These are phyloP conservation scores for Cyclura pinguis DNA, from an alignment of 2,797 vertebrate species.

Conservation along the genomic window DNA sequence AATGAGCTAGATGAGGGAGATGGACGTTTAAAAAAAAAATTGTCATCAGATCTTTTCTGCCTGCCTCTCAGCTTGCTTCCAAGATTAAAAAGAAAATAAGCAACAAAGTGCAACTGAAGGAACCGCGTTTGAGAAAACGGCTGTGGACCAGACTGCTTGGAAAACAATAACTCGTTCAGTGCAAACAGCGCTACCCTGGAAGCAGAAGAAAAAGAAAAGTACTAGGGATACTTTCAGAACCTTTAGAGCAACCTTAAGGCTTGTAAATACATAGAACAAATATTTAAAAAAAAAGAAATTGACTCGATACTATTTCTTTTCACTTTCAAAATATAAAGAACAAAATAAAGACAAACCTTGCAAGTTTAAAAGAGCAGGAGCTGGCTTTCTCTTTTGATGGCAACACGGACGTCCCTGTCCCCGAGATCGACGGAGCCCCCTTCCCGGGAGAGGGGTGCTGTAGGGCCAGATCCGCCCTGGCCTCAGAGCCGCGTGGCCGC, in stretches of 20 bases:
- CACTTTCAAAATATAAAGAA: slow-evolving; percentile 85
- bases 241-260: slow-evolving; percentile 93
- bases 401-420: slow-evolving; percentile 51
- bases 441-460: not conserved
- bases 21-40: slow-evolving; percentile 45
- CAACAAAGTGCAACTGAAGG: slow-evolving; percentile 76
- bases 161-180: slow-evolving; percentile 74
- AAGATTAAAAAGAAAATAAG: slow-evolving; percentile 76
- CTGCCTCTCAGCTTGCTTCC: slow-evolving; percentile 83
- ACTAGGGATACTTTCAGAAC: slow-evolving; percentile 90
- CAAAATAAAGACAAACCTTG: slow-evolving; percentile 86
- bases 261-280: slow-evolving; percentile 96
- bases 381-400: slow-evolving; percentile 79
- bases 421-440: slow-evolving; percentile 28
- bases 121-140: slow-evolving; percentile 67
- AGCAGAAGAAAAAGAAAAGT: slow-evolving; percentile 75
- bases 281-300: slow-evolving; percentile 85
- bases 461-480: slow-evolving; percentile 20
- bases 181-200: slow-evolving; percentile 82
- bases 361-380: slow-evolving; percentile 82
- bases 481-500: not conserved
- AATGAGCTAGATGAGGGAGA: slow-evolving; percentile 74
- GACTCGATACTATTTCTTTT: slow-evolving; percentile 85
- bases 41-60: slow-evolving; percentile 78
- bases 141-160: slow-evolving; percentile 79